Conservation (phyloP, 2,797 vertebrate genomes). For the Syndactyla subalaris region DNA sequence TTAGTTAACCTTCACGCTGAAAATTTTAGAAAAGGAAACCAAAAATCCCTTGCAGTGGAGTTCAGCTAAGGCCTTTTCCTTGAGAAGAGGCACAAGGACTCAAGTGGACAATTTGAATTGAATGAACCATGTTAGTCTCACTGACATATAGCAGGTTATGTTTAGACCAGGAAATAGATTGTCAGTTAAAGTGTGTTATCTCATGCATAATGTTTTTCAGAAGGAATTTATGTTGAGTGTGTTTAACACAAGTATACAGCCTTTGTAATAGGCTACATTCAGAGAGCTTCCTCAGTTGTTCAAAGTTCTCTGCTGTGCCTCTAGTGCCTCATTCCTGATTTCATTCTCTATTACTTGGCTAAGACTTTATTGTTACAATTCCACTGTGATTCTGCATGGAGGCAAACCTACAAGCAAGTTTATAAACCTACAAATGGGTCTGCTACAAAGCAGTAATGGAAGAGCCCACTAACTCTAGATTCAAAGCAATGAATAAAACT, state of each 20-base stretch:
- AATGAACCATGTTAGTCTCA: not conserved
- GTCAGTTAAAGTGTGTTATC: not conserved
- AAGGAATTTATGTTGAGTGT: not conserved
- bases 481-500: not conserved
- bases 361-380: not conserved
- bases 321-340: not conserved
- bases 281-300: not conserved
- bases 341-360: not conserved
- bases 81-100: not conserved
- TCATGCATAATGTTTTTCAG: not conserved
- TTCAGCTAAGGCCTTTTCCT: not conserved
- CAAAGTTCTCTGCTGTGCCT: not conserved
- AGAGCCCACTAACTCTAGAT: not conserved
- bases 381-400: not conserved
- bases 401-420: not conserved
- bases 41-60: not conserved
- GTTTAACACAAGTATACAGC: not conserved
- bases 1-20: not conserved
- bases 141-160: accelerated
- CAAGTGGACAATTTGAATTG: not conserved
- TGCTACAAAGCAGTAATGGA: not conserved
- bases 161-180: not conserved
- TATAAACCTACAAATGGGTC: not conserved
- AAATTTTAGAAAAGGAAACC: not conserved
- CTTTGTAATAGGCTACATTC: not conserved